phyloP scores from a whole-genome alignment of 2,797 vertebrate genomes.

The Crocidura indochinensis region DNA sequence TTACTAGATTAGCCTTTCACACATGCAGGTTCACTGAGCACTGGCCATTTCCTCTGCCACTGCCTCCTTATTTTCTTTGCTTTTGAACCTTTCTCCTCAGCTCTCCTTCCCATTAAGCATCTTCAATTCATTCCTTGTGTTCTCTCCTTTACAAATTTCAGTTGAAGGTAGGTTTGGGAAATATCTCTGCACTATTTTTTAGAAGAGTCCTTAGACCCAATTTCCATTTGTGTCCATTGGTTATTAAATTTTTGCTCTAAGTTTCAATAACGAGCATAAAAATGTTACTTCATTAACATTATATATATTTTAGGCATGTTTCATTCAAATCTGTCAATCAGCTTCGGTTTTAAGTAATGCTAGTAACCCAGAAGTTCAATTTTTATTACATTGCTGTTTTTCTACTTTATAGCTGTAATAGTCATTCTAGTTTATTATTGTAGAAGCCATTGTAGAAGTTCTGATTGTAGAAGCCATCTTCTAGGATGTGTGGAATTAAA shows the following conservation, averaged over 20 bases:
- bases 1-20: slow-evolving; percentile 85
- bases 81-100: neutral
- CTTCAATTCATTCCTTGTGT: neutral
- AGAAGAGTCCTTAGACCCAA: neutral
- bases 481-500: neutral
- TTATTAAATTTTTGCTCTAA: neutral
- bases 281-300: too few species aligned
- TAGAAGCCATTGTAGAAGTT: neutral
- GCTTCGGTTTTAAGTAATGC: neutral
- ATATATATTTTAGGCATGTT: too few species aligned
- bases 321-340: neutral
- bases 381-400: neutral
- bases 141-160: slow-evolving; percentile 10
- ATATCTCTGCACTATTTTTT: slow-evolving; percentile 4
- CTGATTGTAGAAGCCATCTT: neutral
- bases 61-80: slow-evolving; percentile 61
- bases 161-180: neutral
- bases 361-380: neutral
- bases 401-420: neutral
- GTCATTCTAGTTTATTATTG: too few species aligned
- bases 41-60: slow-evolving; percentile 70
- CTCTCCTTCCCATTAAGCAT: neutral
- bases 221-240: neutral
- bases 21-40: slow-evolving; percentile 83
- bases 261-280: neutral